phyloP scores from a whole-genome alignment of 2,797 vertebrate genomes.

The Phrynocephalus guinanensis region DNA sequence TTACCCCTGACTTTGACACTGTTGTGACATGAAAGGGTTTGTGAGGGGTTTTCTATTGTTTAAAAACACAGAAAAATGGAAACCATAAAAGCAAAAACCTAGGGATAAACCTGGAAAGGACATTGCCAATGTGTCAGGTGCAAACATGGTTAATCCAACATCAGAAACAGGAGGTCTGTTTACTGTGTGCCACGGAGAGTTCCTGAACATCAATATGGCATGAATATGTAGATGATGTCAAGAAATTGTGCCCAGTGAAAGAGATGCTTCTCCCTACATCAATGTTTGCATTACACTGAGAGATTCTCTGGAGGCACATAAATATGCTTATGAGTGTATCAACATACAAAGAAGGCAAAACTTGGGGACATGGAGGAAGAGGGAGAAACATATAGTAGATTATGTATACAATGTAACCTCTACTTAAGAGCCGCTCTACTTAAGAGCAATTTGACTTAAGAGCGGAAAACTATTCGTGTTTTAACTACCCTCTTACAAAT shows the following conservation, averaged over 20 bases:
- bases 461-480: no score
- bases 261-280: constrained; percentile 54
- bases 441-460: no score
- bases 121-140: constrained; percentile 63
- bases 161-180: constrained; percentile 68
- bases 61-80: no score
- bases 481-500: no score
- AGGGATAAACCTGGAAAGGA: constrained; percentile 49
- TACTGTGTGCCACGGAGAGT: constrained; percentile 59
- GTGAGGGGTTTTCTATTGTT: constrained; percentile 19
- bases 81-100: constrained; percentile 21
- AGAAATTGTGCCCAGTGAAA: constrained; percentile 46
- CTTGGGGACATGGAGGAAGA: constrained; percentile 6
- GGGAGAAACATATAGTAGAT: not conserved
- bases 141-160: constrained; percentile 62
- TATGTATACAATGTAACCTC: not conserved
- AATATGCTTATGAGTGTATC: constrained; percentile 9
- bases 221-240: constrained; percentile 76
- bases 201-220: constrained; percentile 65
- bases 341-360: constrained; percentile 29
- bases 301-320: constrained; percentile 60
- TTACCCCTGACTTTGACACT: constrained; percentile 67
- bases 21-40: constrained; percentile 70
- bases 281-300: constrained; percentile 65
- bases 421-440: no score